phyloP scores from a whole-genome alignment of 2,113 vertebrate species.

The Smithornis capensis region DNA sequence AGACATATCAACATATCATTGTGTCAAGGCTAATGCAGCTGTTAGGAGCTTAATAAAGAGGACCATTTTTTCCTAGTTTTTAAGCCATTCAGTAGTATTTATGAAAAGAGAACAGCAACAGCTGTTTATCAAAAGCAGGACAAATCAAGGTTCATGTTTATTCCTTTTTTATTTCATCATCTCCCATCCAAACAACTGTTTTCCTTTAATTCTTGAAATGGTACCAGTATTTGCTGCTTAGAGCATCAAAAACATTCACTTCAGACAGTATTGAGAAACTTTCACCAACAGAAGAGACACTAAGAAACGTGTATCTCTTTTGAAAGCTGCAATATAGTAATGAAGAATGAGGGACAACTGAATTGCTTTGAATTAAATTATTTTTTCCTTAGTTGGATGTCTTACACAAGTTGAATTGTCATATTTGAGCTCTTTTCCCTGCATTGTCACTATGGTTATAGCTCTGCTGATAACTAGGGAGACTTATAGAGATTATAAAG shows the following conservation, averaged over 20 bases:
- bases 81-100: neutral
- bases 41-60: neutral
- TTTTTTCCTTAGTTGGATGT: neutral
- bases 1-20: neutral
- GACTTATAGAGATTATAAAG: neutral
- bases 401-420: neutral
- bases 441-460: neutral
- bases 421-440: neutral
- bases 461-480: neutral
- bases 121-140: neutral
- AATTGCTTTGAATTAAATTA: neutral
- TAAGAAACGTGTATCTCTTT: neutral
- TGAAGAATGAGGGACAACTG: neutral
- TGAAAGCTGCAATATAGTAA: neutral
- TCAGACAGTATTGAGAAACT: neutral
- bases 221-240: neutral
- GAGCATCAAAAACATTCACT: neutral
- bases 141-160: neutral
- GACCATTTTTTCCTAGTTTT: neutral
- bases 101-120: neutral
- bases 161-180: neutral
- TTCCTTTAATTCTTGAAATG: neutral
- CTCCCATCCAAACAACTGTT: neutral
- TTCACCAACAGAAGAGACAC: neutral
- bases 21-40: slow-evolving; percentile 18